Conservation (phyloP, 1,140 invertebrate species). For the Olivierus martensii region DNA sequence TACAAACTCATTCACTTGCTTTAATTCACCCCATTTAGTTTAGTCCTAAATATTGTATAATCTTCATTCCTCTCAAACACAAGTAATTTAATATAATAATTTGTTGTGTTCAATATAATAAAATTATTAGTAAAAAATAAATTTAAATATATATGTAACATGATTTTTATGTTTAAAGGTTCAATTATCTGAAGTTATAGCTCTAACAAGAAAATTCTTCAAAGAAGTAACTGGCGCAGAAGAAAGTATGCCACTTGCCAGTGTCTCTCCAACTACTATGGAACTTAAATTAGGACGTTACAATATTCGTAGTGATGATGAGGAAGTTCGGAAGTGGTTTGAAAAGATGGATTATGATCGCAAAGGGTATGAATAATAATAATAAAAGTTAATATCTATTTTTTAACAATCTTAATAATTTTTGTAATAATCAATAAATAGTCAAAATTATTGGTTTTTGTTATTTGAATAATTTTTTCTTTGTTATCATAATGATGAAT, state of each 20-base stretch:
- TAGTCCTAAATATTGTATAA: no score
- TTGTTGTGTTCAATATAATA: no score
- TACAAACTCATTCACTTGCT: no score
- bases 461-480: no score
- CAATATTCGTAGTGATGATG: slow-evolving; percentile 54
- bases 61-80: no score
- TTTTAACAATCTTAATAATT: no score
- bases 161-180: slow-evolving; percentile 46
- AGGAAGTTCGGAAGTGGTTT: slow-evolving; percentile 69
- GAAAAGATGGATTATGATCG: slow-evolving; percentile 78
- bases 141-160: background rate
- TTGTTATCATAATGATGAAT: no score
- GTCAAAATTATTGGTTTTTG: no score
- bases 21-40: no score
- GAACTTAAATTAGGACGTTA: slow-evolving; percentile 65
- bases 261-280: slow-evolving; percentile 53
- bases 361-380: slow-evolving; percentile 52
- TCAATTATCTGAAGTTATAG: slow-evolving; percentile 94
- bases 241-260: slow-evolving; percentile 27
- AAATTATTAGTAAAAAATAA: background rate
- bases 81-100: no score
- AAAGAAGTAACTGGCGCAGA: slow-evolving; percentile 54
- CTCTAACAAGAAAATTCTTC: slow-evolving; percentile 83
- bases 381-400: background rate
- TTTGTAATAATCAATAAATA: no score